Base-by-base conservation (phyloP, 2,797 vertebrate species). In the Pyrocephalus nanus region DNA sequence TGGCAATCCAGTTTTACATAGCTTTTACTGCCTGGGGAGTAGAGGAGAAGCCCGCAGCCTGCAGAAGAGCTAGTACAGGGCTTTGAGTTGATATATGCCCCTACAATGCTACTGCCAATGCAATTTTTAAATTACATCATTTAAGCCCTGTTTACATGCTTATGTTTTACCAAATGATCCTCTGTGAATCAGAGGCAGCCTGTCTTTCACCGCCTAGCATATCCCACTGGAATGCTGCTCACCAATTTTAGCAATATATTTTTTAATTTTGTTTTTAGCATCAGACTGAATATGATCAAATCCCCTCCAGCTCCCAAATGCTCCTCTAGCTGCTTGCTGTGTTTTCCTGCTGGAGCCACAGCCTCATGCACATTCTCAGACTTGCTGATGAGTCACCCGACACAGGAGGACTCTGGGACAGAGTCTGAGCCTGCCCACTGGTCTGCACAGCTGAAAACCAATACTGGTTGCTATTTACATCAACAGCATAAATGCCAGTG, bases 391-490 rank as follows among this genome's bases (percentile, higher is more conserved):
- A 98, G 96, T 97, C 97, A 95, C 92, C 51, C 43, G 54, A 92
- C 89, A 92, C 60, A 69, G 78, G 95, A 93, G 94, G 95, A 96
- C 36, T 42, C 43, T 30, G 90, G 96, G 94, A 96, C 1, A 13
- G 88, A 97, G 96, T 92, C 97, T 96, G 92, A 97, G 96, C 92
- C 97, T 96, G 72, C 90, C 92, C 74, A 70, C 96, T 90, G 94
- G 92, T 95, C 94, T 3, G 34, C 25, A 15, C 78, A 69, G 60
- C 91, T 94, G 96, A 96, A 97, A 97, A 93, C 79, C 96, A 96
- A 97, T 92, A 87, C 90, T 19, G 2, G 81, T 92, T 96, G 67
- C 97, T 98, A 98, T 98, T 98, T 98, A 92, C 96, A 95, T 75
- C 95, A 54, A 38, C 79, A 77, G 58, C 81, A 97, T 91, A 96